These are phyloP conservation scores for Myopa tessellatipennis DNA, from an alignment of 2,888 invertebrate species.

Conservation along the genomic window DNA sequence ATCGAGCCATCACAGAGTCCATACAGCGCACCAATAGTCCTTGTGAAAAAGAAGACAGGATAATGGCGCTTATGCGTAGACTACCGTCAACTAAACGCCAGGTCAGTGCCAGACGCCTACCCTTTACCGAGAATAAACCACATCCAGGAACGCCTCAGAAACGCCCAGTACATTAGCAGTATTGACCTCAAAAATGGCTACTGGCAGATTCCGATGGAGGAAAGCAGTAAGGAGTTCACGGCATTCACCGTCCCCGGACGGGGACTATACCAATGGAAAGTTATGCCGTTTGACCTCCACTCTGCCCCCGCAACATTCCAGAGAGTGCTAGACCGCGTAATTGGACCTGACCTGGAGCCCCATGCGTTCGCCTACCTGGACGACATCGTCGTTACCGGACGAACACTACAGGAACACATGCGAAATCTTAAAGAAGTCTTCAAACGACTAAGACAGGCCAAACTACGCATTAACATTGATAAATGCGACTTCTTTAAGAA, in stretches of 20 bases:
- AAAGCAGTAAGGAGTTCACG: no score
- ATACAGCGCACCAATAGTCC: constrained; percentile 11
- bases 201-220: no score
- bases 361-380: constrained; percentile 21
- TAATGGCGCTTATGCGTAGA: constrained; percentile 5
- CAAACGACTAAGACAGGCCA: neutral
- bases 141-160: neutral
- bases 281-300: constrained; percentile 25
- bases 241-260: no score
- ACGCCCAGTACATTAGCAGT: no score
- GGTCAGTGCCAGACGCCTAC: neutral
- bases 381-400: constrained; percentile 10
- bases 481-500: constrained; percentile 37
- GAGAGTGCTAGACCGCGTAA: neutral
- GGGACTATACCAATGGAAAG: neutral
- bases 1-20: constrained; percentile 4
- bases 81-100: neutral
- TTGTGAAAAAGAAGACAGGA: constrained; percentile 4
- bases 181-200: no score
- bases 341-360: constrained; percentile 22
- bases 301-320: constrained; percentile 25
- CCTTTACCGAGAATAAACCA: neutral
- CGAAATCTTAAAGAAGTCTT: neutral
- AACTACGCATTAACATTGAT: constrained; percentile 25
- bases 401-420: constrained; percentile 8